Percentiles rank a stretch among this genome's conserved stretches.
phyloP scores from a whole-genome alignment of 1,140 invertebrate genomes.

The Schlechtendalia chinensis region DNA sequence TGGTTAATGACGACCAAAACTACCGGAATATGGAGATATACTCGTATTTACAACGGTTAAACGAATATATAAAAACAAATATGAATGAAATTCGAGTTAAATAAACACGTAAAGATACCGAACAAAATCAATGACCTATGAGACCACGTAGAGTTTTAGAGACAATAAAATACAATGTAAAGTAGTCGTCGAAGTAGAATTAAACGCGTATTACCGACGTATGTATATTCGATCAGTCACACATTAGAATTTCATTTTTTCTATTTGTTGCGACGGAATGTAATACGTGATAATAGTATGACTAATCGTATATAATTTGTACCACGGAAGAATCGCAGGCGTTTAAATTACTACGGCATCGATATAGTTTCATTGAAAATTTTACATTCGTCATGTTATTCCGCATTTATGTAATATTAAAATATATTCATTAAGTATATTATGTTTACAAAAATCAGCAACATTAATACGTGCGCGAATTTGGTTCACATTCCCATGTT shows the following conservation, averaged over 20 bases:
- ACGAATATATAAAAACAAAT: not conserved
- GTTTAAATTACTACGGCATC: not conserved
- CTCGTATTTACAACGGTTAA: not conserved
- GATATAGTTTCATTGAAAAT: not conserved
- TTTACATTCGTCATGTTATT: not conserved
- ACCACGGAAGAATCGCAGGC: not conserved
- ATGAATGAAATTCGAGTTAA: not conserved
- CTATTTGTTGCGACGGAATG: not conserved
- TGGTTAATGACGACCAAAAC: not conserved
- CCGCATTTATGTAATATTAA: not conserved
- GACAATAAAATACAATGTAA: slow-evolving; percentile 8
- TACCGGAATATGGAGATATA: not conserved
- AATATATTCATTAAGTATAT: not conserved
- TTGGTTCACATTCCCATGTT: not conserved
- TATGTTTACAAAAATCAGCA: not conserved
- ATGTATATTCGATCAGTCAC: slow-evolving; percentile 15
- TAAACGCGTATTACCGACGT: not conserved
- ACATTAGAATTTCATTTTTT: not conserved
- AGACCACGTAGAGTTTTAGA: slow-evolving; percentile 38
- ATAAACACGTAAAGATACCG: slow-evolving; percentile 13
- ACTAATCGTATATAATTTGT: not conserved
- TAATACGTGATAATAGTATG: slow-evolving; percentile 3
- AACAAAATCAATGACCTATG: slow-evolving; percentile 27
- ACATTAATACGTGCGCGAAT: not conserved
- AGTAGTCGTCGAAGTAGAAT: slow-evolving; percentile 7